Evolutionary conservation across 2,888 invertebrate genomes (phyloP), one percentile per base, ranked within the genome.

Genomic region (Cyclophora albipunctata): DNA sequence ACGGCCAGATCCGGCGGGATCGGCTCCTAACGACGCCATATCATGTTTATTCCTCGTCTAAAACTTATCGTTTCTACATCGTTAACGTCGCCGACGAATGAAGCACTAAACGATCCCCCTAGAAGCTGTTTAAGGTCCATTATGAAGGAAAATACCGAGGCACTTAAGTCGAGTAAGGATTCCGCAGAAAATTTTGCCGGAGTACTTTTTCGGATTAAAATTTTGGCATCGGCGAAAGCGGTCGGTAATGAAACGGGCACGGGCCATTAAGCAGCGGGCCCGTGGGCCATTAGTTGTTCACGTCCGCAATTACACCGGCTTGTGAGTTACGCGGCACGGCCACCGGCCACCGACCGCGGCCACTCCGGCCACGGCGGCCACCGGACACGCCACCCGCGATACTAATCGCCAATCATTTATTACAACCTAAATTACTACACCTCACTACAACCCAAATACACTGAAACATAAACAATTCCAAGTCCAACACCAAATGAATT

Each of bases 41-140:
- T 69, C 73, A 69, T 75, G 75, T 77, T 77, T 75, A 77, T 73
- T 71, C 63, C 63, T 59, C 64, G 64, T 68, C 68, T 72, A 68
- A 73, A 73, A 78, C 73, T 75, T 76, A 80, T 77, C 77, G 77
- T 75, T 77, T 75, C 78, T 75, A 67, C 77, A 69, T 80, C 82
- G 81, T 81, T 81, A 81, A 71, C 77, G 74, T 67, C 55, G 59
- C 63, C 64, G 62, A 66, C 73, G 75, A 73, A 74, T 75, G 72
- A 72, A 71, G 67, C 71, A 69, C 71, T 73, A 73, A 77, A 72
- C 72, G 75, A 69, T 70, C 67, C 68, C 56, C 71, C 70, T 71
- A 69, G 74, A 75, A 74, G 76, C 74, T 76, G 76, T 75, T 78
- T 76, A 75, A 70, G 69, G 73, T 73, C 74, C 78, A 80, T 81